Base-by-base conservation (phyloP, 2,797 vertebrate species). In the Pampus argenteus region DNA sequence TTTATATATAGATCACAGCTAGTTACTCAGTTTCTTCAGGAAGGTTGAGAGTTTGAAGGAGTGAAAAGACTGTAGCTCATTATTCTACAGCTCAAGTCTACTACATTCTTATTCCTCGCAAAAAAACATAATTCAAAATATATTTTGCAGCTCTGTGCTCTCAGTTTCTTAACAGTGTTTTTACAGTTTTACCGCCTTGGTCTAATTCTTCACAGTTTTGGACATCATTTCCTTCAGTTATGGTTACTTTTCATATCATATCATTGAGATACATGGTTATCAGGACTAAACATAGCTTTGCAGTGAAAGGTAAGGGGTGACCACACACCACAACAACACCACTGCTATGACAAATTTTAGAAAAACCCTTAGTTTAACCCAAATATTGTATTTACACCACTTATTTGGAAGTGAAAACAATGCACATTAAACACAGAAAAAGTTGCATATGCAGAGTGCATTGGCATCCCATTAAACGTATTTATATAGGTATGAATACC, bases 1-100 rank as follows among this genome's bases (percentile, higher is more conserved):
- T 59, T 66, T 55, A 26, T 28, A 45, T n/a, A 78, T 9, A 61
- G 29, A 10, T 60, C 31, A 65, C 48, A 51, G 51, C 44, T 28
- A 36, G n/a, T 52, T 51, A 25, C 11, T 38, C 67, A 45, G n/a
- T 18, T 45, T 45, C 47, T 45, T 9, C 18, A 51, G 20, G 23
- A 18, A 7, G 20, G 55, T 29, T n/a, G 13, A 28, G 28, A 61
- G 42, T 42, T 44, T 59, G 10, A 25, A 17, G 2, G 4, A 9
- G 13, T 57, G 25, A 8, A 25, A 17, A 40, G 25, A 22, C 9
- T 20, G 34, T 25, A 61, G 25, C 36, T 26, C 22, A 47, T 69
- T 22, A 23, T 26, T 52, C 14, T 59, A 26, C 6, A 50, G 15
- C 31, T 47, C 28, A 64, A 55, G 38, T 49, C 9, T 40, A 20